phyloP scores from a whole-genome alignment of 1,140 invertebrate genomes.

The Chlorops oryzae region DNA sequence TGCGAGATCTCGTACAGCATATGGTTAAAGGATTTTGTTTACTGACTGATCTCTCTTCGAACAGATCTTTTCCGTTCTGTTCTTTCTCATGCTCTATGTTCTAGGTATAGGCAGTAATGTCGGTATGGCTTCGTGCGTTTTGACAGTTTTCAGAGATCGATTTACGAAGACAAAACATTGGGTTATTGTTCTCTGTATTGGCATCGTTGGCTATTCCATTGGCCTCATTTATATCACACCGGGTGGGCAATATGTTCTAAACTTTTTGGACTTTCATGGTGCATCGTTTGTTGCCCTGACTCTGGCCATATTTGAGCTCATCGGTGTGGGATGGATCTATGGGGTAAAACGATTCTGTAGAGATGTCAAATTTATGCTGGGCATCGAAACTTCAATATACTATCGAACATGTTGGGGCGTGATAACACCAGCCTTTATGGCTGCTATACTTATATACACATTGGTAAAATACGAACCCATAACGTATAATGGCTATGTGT shows the following conservation, averaged over 20 bases:
- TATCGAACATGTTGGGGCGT: conserved; percentile 73
- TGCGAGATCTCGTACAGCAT: too few relatives aligned
- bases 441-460: conserved; percentile 61
- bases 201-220: conserved; percentile 58
- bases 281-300: conserved; percentile 73
- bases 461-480: too few relatives aligned
- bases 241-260: conserved; percentile 79
- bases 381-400: conserved; percentile 57
- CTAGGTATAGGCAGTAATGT: conserved; percentile 71
- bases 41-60: conserved; percentile 38
- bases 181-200: conserved; percentile 57
- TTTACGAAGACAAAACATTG: conserved; percentile 61
- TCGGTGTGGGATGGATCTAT: conserved; percentile 70
- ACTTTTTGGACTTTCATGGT: conserved; percentile 78
- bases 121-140: conserved; percentile 59
- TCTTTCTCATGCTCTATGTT: conserved; percentile 85
- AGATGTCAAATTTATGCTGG: conserved; percentile 71
- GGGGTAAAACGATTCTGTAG: conserved; percentile 57
- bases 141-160: conserved; percentile 64
- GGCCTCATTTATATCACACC: conserved; percentile 74
- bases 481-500: too few relatives aligned
- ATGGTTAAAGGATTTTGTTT: neutral
- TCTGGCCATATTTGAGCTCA: conserved; percentile 65
- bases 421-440: conserved; percentile 60
- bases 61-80: conserved; percentile 68